These are phyloP conservation scores for Odontomachus brunneus DNA, from an alignment of 1,140 invertebrate genomes.

Conservation along the genomic window DNA sequence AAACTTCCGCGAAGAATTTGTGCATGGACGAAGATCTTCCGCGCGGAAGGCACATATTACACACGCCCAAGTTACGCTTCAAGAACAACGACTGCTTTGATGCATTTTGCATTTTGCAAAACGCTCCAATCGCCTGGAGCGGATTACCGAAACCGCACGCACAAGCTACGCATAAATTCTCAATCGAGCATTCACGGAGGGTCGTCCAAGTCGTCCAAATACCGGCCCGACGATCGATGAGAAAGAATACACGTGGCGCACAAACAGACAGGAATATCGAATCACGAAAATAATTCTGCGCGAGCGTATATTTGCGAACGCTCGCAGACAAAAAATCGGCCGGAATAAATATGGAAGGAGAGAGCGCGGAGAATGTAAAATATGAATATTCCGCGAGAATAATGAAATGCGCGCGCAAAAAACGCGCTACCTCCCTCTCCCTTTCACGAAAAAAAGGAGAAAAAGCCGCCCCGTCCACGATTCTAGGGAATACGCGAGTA, in stretches of 20 bases:
- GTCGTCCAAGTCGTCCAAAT: conserved; percentile 3
- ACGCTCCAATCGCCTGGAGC: no score
- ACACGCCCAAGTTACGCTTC: background rate
- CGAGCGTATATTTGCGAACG: conserved; percentile 28
- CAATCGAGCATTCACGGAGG: conserved; percentile 3
- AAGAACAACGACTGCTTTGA: no score
- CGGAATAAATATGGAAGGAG: conserved; percentile 24
- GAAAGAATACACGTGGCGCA: background rate
- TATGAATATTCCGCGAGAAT: conserved; percentile 48
- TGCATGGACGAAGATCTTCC: background rate
- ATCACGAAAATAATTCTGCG: conserved; percentile 26
- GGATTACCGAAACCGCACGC: conserved; percentile 6
- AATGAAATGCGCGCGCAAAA: conserved; percentile 35
- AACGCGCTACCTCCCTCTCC: no score
- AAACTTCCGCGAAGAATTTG: background rate
- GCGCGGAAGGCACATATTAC: background rate
- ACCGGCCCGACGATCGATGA: background rate
- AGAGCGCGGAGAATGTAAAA: conserved; percentile 37
- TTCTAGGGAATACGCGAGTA: conserved; percentile 12
- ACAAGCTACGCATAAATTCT: background rate
- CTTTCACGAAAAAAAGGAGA: no score
- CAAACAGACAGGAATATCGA: conserved; percentile 3
- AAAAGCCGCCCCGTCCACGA: conserved; percentile 28
- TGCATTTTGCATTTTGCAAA: no score
- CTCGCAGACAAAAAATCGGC: conserved; percentile 31